Conservation (phyloP, 2,113 vertebrate species). For the Bubo blakistoni region DNA sequence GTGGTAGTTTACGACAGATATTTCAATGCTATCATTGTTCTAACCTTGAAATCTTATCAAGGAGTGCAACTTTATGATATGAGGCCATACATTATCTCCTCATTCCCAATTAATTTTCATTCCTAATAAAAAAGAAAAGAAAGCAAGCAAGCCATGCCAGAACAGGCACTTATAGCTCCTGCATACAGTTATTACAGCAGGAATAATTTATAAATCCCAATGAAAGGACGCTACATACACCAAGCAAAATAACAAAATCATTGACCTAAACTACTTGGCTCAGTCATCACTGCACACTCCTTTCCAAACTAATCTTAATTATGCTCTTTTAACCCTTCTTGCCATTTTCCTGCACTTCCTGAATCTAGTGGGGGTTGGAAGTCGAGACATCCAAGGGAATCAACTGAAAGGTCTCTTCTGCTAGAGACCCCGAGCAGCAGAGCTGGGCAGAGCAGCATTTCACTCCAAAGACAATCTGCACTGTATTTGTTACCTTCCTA, state of each 20-base stretch:
- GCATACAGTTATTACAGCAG: not conserved
- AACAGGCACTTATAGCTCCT: not conserved
- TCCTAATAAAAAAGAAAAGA: not conserved
- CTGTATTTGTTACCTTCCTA: not conserved
- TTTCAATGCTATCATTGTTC: conserved; percentile 11
- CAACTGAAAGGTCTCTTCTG: not conserved
- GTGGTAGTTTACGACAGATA: not conserved
- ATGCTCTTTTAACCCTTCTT: not conserved
- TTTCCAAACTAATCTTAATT: not conserved
- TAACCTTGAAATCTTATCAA: conserved; percentile 56
- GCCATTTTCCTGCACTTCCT: not conserved
- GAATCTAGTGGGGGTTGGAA: not conserved
- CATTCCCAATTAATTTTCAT: not conserved
- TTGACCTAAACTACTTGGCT: not conserved
- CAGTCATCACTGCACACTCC: not conserved
- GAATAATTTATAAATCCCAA: not conserved
- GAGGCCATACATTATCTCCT: not conserved
- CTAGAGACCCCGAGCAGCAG: not conserved
- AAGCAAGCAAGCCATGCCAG: not conserved
- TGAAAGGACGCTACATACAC: not conserved
- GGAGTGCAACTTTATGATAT: not conserved
- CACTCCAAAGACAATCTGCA: not conserved
- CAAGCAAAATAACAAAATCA: not conserved
- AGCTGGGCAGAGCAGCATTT: fast-evolving
- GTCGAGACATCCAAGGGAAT: not conserved